Evolutionary conservation across 2,888 invertebrate species (phyloP).

Genomic region (Gasteruption jaculator): DNA sequence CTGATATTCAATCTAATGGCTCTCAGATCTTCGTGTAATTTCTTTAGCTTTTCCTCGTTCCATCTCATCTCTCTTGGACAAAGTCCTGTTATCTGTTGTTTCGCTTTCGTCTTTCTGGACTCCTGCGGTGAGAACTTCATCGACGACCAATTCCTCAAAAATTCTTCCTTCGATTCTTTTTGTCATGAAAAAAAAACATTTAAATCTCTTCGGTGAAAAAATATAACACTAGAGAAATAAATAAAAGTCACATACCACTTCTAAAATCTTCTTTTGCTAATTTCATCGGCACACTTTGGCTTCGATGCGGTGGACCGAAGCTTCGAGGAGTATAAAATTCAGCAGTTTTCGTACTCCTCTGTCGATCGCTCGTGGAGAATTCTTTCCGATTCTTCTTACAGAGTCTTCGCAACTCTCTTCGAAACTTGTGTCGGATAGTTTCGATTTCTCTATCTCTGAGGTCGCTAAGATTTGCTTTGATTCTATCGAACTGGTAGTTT

Average conservation of each 20-base stretch:
- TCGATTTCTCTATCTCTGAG: slow-evolving; percentile 58
- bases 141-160: slow-evolving; percentile 55
- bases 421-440: slow-evolving; percentile 54
- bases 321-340: too few species aligned
- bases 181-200: neutral
- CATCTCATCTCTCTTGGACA: slow-evolving; percentile 64
- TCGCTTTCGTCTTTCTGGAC: slow-evolving; percentile 49
- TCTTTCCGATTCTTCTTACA: slow-evolving; percentile 47
- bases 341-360: too few species aligned
- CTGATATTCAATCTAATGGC: slow-evolving; percentile 40
- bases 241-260: slow-evolving; percentile 51
- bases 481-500: slow-evolving; percentile 48
- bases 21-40: slow-evolving; percentile 59
- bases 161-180: too few species aligned
- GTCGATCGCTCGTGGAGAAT: too few species aligned
- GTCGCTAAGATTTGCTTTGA: slow-evolving; percentile 56
- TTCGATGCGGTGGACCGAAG: too few species aligned
- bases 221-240: slow-evolving; percentile 12
- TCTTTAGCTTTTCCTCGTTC: slow-evolving; percentile 61
- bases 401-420: slow-evolving; percentile 54
- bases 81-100: slow-evolving; percentile 38
- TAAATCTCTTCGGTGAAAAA: too few species aligned
- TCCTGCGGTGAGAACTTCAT: slow-evolving; percentile 54
- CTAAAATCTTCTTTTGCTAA: too few species aligned
- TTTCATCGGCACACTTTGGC: too few species aligned